Base-by-base conservation (phyloP, 1,140 invertebrate genomes). In the Vollenhovia emeryi region DNA sequence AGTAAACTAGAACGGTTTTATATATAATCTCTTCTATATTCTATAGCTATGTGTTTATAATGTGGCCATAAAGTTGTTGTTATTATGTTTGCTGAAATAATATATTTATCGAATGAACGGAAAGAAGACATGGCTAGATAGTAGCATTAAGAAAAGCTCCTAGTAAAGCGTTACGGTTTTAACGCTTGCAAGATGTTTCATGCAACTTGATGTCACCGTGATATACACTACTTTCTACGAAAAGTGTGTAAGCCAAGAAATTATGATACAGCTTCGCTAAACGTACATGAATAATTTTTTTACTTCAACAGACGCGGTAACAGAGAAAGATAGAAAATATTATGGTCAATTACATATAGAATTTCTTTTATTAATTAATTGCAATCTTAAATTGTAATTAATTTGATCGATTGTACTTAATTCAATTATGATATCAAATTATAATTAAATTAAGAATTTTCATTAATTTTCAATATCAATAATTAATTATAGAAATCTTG, bases 11-110 rank as follows among this genome's bases (percentile, higher is more conserved):
- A 69, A 13, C 24, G 36, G n/a, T 71, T 80, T 80, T 80, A 80
- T 66, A 79, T 78, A n/a, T 80, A 66, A 24, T 45, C 18, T 66
- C 13, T 57, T 36, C n/a, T 57, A 18, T 36, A 40, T 30, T 80
- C 18, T 50, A 33, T 68, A 79, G 40, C 24, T 80, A 73, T 82
- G 24, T 33, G 36, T 57, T 57, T 59, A 71, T 43, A 82, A 24
- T 18, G 50, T 52, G 50, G 50, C 66, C 66, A 82, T 82, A 43
- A 82, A 45, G 13, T 82, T 80, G 76, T 80, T 78, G 43, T 78
- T 80, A 71, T 79, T 79, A 79, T 55, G 76, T 79, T 79, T 59
- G 27, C 52, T 73, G 18, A 45, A 73, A 71, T 73, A 73, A 82
- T 73, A 82, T 79, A 79, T 68, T 68, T 7, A 8, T 82, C 50